Conservation (phyloP, 2,113 vertebrate genomes). For the Phalacrocorax aristotelis region DNA sequence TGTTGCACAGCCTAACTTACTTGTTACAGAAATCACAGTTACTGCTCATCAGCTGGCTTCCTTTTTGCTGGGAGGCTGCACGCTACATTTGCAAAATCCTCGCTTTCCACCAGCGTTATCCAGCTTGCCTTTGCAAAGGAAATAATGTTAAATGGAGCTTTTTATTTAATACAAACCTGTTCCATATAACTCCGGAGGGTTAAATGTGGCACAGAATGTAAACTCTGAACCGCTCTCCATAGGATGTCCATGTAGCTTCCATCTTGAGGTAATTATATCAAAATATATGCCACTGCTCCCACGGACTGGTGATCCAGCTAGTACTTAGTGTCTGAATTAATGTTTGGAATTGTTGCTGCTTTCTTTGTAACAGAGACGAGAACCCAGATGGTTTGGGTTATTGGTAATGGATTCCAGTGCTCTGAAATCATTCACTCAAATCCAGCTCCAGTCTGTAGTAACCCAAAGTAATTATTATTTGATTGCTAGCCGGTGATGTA, state of each 20-base stretch:
- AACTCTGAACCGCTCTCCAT: constrained; percentile 20
- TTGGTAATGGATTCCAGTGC: constrained; percentile 64
- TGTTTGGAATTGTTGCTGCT: constrained; percentile 56
- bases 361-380: constrained; percentile 56
- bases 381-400: constrained; percentile 63
- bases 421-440: constrained; percentile 56
- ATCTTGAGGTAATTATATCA: constrained; percentile 50
- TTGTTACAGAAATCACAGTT: constrained; percentile 37
- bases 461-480: constrained; percentile 59
- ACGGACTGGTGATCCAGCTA: constrained; percentile 24
- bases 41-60: constrained; percentile 51
- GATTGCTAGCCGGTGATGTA: constrained; percentile 49
- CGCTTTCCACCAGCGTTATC: constrained; percentile 31
- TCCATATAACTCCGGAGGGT: constrained; percentile 55
- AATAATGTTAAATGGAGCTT: constrained; percentile 72
- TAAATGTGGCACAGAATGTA: constrained; percentile 64
- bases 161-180: constrained; percentile 71
- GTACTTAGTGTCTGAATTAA: constrained; percentile 51
- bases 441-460: constrained; percentile 42
- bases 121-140: constrained; percentile 60
- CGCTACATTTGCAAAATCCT: constrained; percentile 61
- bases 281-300: constrained; percentile 31
- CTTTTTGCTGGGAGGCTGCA: constrained; percentile 60
- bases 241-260: constrained; percentile 43
- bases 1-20: constrained; percentile 54